Evolutionary conservation across 2,113 vertebrate genomes (phyloP), one percentile per base, ranked within the genome.

Genomic region (Leiothrix lutea): DNA sequence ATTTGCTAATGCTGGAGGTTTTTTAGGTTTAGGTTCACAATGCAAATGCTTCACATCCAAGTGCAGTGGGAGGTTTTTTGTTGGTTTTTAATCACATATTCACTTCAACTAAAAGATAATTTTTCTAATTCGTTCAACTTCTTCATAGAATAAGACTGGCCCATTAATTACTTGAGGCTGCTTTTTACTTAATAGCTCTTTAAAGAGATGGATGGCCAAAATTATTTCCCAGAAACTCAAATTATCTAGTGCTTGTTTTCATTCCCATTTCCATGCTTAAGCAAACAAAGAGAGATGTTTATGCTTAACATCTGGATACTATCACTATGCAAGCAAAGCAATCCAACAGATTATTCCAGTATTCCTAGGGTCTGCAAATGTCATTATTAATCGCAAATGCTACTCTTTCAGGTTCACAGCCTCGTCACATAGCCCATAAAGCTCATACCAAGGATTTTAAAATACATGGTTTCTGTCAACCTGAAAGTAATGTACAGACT

Each of bases 261-360:
- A 67, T 67, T 83, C 65, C 80, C 23, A 61, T 56, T 95, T 91
- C 79, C 65, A 82, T 20, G 45, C 61, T 94, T 72, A 92, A 66
- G 29, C 58, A 93, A 94, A 93, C 67, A 86, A 73, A 86, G 48
- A 48, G 51, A 75, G 25, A 90, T 80, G 60, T 92, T 96, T 97
- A 95, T 78, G 87, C 51, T 60, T 71, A 71, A 53, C 94, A 96
- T 97, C 95, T 97, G 96, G 95, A 94, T 86, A 79, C 31, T 60
- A 93, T 94, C 93, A 94, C 64, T 51, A 45, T 12, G 25, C 57
- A 92, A 80, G 38, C 50, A 94, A 67, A 90, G 66, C 47, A 54
- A 93, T 79, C 65, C 75, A 93, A 56, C 57, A 83, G 80, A 90
- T 92, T 67, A 91, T 72, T 78, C 64, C 47, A 44, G 47, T 84